Percentiles rank a stretch among this genome's conserved stretches.
These are phyloP conservation scores for Brachyistius frenatus DNA, from an alignment of 2,113 vertebrate species.

Conservation along the genomic window DNA sequence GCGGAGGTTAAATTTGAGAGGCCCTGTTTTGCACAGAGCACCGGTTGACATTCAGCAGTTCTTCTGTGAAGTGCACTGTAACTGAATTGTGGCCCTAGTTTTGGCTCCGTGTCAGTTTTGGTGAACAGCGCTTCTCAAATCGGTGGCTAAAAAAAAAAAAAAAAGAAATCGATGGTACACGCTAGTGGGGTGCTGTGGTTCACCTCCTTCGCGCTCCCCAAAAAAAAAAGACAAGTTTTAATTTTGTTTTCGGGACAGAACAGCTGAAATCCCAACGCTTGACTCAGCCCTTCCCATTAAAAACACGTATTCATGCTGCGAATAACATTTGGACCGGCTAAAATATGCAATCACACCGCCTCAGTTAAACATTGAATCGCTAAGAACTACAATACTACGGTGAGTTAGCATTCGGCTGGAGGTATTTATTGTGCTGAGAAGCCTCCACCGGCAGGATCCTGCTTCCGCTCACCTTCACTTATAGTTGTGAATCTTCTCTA, in stretches of 20 bases:
- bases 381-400: not conserved
- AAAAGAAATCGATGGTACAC: not conserved
- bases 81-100: conserved; percentile 44
- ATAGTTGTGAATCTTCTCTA: too few relatives aligned
- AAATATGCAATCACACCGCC: not conserved
- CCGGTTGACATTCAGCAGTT: conserved; percentile 59
- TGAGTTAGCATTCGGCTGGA: not conserved
- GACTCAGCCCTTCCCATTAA: too few relatives aligned
- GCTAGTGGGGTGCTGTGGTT: not conserved
- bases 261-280: not conserved
- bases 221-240: not conserved
- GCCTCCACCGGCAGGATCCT: too few relatives aligned
- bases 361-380: not conserved
- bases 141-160: not conserved
- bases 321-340: conserved; percentile 4
- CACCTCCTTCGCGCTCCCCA: not conserved
- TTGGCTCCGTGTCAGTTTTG: conserved; percentile 23
- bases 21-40: conserved; percentile 49
- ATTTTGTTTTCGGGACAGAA: not conserved
- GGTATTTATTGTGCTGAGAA: not conserved
- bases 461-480: too few relatives aligned
- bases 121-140: conserved; percentile 9
- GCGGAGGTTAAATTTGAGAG: conserved; percentile 67
- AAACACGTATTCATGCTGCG: conserved; percentile 19
- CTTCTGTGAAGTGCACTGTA: conserved; percentile 34